These are phyloP conservation scores for Drosophila gaucha DNA, from an alignment of 2,888 invertebrate genomes.

Conservation along the genomic window DNA sequence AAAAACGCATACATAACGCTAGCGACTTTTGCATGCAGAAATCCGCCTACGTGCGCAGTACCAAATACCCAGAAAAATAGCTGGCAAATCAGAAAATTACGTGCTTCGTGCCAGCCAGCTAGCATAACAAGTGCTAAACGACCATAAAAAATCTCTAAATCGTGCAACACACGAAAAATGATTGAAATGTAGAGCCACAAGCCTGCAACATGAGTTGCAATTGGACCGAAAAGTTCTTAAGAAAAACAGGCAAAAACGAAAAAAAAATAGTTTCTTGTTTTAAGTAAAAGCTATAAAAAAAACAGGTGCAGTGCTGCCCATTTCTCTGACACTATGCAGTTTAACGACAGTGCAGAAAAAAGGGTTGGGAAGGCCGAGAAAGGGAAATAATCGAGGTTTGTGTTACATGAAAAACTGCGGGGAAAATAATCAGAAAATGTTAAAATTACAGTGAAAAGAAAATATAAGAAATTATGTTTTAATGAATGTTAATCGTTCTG, in stretches of 20 bases:
- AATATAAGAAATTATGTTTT: neutral
- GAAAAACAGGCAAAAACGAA: neutral
- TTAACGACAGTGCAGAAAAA: neutral
- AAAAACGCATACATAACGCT: slow-evolving; percentile 33
- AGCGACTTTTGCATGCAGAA: slow-evolving; percentile 37
- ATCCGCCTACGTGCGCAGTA: slow-evolving; percentile 41
- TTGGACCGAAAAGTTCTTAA: neutral
- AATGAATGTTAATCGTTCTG: too few relatives aligned
- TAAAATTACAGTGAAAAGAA: neutral
- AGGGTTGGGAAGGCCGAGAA: neutral
- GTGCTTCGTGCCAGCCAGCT: slow-evolving; percentile 24
- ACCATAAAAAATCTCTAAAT: slow-evolving; percentile 32
- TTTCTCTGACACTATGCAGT: neutral
- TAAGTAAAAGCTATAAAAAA: neutral
- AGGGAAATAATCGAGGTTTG: neutral
- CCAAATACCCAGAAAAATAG: slow-evolving; percentile 30
- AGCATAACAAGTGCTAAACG: slow-evolving; percentile 55
- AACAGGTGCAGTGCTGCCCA: slow-evolving; percentile 11
- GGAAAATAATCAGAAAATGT: neutral
- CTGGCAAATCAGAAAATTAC: slow-evolving; percentile 45
- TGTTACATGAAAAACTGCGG: too few relatives aligned
- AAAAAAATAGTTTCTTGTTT: neutral
- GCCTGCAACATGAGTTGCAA: slow-evolving; percentile 17
- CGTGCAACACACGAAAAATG: slow-evolving; percentile 38
- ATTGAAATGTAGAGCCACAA: neutral